These are phyloP conservation scores for Chrysochloris asiatica DNA, from an alignment of 2,113 vertebrate genomes.

Conservation along the genomic window DNA sequence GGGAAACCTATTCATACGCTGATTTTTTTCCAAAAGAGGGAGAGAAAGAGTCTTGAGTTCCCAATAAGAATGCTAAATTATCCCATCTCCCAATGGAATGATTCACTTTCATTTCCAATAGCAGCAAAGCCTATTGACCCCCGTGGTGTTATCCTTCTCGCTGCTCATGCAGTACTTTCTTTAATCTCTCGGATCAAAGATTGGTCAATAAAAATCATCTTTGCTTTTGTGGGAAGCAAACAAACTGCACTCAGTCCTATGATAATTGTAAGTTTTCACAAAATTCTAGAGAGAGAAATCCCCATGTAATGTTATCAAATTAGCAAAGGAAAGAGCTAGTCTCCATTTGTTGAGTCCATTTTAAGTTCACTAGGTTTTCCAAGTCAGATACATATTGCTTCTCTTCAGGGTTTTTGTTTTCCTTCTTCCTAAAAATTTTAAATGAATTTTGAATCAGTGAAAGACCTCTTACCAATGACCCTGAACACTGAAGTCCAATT, in stretches of 20 bases:
- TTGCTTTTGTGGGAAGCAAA: conserved; percentile 88
- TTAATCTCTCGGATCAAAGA: conserved; percentile 93
- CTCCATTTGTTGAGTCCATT: conserved; percentile 48
- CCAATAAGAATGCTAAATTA: conserved; percentile 85
- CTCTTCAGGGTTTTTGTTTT: conserved; percentile 25
- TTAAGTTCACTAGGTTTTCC: conserved; percentile 43
- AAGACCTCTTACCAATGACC: conserved; percentile 81
- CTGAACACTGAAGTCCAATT: conserved; percentile 82
- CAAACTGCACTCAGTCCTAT: conserved; percentile 83
- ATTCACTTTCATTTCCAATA: conserved; percentile 89
- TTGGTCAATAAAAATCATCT: conserved; percentile 92
- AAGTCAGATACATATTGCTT: conserved; percentile 27
- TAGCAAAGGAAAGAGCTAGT: conserved; percentile 52
- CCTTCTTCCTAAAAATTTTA: conserved; percentile 75
- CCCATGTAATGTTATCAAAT: conserved; percentile 63
- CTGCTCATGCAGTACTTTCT: conserved; percentile 88
- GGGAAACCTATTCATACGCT: conserved; percentile 81
- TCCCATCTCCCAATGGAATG: conserved; percentile 84
- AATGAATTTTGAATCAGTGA: conserved; percentile 82
- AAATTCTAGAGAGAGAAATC: conserved; percentile 76
- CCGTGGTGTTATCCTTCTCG: conserved; percentile 84
- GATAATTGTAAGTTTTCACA: conserved; percentile 84
- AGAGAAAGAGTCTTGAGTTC: conserved; percentile 78
- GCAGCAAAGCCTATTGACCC: conserved; percentile 88
- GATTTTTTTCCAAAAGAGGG: conserved; percentile 63